Conservation (phyloP, 2,113 vertebrate species). For the Gallinago undulata region DNA sequence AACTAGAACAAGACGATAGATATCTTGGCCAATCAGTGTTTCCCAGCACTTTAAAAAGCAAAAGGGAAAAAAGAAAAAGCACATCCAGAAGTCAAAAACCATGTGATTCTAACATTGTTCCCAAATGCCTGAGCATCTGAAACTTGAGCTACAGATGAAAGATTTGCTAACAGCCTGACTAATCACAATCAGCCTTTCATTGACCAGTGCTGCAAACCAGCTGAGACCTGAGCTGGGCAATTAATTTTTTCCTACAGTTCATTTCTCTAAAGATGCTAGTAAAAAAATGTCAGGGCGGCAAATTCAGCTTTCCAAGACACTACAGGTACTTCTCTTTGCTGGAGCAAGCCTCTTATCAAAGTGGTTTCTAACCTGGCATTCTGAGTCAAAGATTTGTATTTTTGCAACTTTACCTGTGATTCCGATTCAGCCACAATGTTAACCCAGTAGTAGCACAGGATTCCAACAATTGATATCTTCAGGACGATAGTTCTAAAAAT, state of each 20-base stretch:
- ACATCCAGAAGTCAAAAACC: not conserved
- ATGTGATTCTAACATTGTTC: not conserved
- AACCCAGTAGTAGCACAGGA: slow-evolving; percentile 94
- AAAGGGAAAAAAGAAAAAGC: not conserved
- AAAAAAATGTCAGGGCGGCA: not conserved
- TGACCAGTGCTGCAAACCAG: not conserved
- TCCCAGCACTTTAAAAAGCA: slow-evolving; percentile 88
- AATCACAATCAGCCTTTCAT: not conserved
- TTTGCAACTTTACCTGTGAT: slow-evolving; percentile 56
- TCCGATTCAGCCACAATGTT: slow-evolving; percentile 66
- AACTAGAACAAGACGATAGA: slow-evolving; percentile 89
- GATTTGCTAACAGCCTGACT: not conserved
- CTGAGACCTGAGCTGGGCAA: not conserved
- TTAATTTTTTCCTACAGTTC: not conserved
- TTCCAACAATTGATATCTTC: slow-evolving; percentile 88
- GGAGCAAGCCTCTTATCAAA: not conserved
- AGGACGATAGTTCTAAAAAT: slow-evolving; percentile 85
- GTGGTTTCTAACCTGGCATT: not conserved
- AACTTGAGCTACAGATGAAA: not conserved
- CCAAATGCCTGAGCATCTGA: not conserved
- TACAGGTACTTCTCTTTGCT: not conserved
- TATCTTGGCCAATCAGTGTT: slow-evolving; percentile 87
- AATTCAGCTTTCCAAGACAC: not conserved
- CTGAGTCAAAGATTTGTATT: not conserved
- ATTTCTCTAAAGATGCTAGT: not conserved